Conservation (phyloP, 2,888 invertebrate genomes). For the Zaprionus bogoriensis region DNA sequence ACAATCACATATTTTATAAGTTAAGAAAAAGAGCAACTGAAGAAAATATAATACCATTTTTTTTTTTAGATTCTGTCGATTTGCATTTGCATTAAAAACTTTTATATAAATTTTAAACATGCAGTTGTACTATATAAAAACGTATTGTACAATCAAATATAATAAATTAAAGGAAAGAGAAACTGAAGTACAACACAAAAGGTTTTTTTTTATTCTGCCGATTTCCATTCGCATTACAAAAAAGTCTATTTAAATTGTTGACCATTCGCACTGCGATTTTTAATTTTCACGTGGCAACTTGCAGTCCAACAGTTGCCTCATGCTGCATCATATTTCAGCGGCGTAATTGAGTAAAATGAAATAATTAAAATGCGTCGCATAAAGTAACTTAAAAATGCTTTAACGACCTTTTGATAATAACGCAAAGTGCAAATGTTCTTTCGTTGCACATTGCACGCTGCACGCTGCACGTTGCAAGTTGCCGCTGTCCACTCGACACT, state of each 20-base stretch:
- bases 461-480: conserved; percentile 11
- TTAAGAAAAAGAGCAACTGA: too few relatives aligned
- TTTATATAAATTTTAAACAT: conserved; percentile 10
- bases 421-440: conserved; percentile 67
- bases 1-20: too few relatives aligned
- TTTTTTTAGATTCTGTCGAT: too few relatives aligned
- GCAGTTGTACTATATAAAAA: conserved; percentile 2
- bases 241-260: background rate
- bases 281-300: conserved; percentile 21
- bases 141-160: background rate
- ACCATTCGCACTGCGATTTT: conserved; percentile 14
- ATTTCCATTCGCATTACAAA: too few relatives aligned
- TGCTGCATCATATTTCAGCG: conserved; percentile 36
- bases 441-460: conserved; percentile 5
- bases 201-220: too few relatives aligned
- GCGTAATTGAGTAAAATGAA: conserved; percentile 68
- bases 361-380: conserved; percentile 67
- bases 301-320: conserved; percentile 8
- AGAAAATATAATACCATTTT: too few relatives aligned
- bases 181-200: too few relatives aligned
- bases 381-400: conserved; percentile 72
- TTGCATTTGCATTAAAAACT: too few relatives aligned
- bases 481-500: conserved; percentile 25
- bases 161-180: background rate
- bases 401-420: conserved; percentile 76